phyloP scores from a whole-genome alignment of 2,888 invertebrate species.

The Ditylenchus weischeri region DNA sequence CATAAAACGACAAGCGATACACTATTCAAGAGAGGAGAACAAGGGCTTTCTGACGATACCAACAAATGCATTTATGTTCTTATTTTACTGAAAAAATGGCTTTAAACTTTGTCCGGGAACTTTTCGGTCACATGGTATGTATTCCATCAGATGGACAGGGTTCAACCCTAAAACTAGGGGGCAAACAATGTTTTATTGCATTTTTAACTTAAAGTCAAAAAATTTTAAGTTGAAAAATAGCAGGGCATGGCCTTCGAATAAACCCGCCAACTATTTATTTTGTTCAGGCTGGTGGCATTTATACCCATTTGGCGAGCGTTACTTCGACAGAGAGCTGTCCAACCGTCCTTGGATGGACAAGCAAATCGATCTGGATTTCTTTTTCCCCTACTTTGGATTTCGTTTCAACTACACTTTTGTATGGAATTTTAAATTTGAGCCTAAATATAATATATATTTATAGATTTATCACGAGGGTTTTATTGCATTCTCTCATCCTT shows the following conservation, averaged over 20 bases:
- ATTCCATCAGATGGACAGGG: no score
- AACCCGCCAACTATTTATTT: background rate
- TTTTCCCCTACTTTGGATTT: slow-evolving; percentile 45
- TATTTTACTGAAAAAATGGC: no score
- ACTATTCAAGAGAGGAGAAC: no score
- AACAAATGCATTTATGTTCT: no score
- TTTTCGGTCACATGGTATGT: no score
- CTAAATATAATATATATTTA: background rate
- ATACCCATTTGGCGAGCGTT: slow-evolving; percentile 46
- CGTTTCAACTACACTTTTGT: slow-evolving; percentile 48
- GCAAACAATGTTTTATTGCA: slow-evolving; percentile 7
- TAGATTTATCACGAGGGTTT: slow-evolving; percentile 51
- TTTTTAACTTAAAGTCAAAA: no score
- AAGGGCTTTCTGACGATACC: no score
- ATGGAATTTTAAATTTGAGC: background rate
- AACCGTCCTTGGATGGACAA: slow-evolving; percentile 47
- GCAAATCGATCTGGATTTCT: slow-evolving; percentile 46
- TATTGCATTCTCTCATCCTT: slow-evolving; percentile 44
- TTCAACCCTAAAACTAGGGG: no score
- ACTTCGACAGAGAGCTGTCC: slow-evolving; percentile 37
- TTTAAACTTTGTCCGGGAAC: no score
- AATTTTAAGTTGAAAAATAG: no score
- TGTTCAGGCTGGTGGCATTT: slow-evolving; percentile 44
- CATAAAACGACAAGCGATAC: no score
- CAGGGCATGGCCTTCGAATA: no score